These are phyloP conservation scores for Nannoperca obscura DNA, from an alignment of 2,797 vertebrate genomes.

Conservation along the genomic window DNA sequence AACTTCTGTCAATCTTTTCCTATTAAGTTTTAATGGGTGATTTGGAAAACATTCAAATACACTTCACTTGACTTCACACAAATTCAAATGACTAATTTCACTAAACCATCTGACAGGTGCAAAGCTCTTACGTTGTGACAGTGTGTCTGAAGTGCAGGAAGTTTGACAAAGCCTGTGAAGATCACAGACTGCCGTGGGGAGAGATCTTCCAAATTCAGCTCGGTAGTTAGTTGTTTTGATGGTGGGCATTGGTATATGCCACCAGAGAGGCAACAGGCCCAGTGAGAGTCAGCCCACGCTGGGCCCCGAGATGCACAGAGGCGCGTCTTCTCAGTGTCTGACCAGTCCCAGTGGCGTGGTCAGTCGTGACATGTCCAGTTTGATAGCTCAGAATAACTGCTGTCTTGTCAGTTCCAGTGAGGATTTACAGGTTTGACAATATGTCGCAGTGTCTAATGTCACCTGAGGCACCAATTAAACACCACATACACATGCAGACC, in stretches of 20 bases:
- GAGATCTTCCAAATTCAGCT: slow-evolving; percentile 36
- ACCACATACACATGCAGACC: slow-evolving; percentile 39
- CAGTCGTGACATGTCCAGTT: slow-evolving; percentile 46
- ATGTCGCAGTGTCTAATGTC: slow-evolving; percentile 41
- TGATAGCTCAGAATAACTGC: slow-evolving; percentile 60
- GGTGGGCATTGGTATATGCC: background rate
- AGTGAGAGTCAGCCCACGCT: slow-evolving; percentile 22
- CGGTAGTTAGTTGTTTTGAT: slow-evolving; percentile 43
- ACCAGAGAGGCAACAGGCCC: slow-evolving; percentile 31
- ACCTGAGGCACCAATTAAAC: slow-evolving; percentile 66
- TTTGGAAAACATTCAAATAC: slow-evolving; percentile 29
- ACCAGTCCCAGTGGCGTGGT: slow-evolving; percentile 36
- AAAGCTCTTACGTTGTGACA: slow-evolving; percentile 36
- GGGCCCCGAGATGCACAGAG: slow-evolving; percentile 12
- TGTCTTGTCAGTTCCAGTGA: slow-evolving; percentile 54
- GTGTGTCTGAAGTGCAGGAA: slow-evolving; percentile 33
- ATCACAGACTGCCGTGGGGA: slow-evolving; percentile 18
- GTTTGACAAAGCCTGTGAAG: slow-evolving; percentile 29
- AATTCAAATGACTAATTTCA: slow-evolving; percentile 40
- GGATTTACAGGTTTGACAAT: slow-evolving; percentile 59
- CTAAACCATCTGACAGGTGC: slow-evolving; percentile 32
- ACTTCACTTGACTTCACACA: slow-evolving; percentile 29
- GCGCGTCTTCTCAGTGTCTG: slow-evolving; percentile 13
- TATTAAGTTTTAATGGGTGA: slow-evolving; percentile 25
- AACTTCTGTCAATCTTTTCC: slow-evolving; percentile 30